Evolutionary conservation across 2,888 invertebrate species (phyloP).

Genomic region (Alviniconcha strummeri): DNA sequence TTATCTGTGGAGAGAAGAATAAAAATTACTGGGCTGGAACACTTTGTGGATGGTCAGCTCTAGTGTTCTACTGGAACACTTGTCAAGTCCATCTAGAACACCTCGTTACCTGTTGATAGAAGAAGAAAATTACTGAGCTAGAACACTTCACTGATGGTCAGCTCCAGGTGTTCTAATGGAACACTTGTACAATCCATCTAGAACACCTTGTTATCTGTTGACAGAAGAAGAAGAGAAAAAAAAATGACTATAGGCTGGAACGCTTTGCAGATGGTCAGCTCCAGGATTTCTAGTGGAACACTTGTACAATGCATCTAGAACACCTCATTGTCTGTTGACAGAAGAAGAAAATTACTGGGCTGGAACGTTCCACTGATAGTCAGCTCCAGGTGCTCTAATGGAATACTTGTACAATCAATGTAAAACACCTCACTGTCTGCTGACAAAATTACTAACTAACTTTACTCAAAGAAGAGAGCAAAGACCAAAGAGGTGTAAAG

Average conservation of each 20-base stretch:
- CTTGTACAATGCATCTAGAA: conserved; percentile 69
- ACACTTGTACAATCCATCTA: too few species aligned
- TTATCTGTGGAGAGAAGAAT: too few species aligned
- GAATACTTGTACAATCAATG: conserved; percentile 66
- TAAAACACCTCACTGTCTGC: conserved; percentile 71
- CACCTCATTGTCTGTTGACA: conserved; percentile 69
- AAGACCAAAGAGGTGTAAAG: neutral
- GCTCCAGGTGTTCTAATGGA: too few species aligned
- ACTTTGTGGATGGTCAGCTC: conserved; percentile 70
- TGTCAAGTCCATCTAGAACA: conserved; percentile 70
- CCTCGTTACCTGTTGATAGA: conserved; percentile 67
- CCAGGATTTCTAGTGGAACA: conserved; percentile 68
- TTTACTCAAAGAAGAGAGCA: neutral
- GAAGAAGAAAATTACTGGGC: conserved; percentile 45
- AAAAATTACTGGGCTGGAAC: too few species aligned
- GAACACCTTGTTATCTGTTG: conserved; percentile 47
- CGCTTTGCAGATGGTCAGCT: conserved; percentile 69
- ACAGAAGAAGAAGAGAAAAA: neutral
- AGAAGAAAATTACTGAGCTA: neutral
- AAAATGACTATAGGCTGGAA: conserved; percentile 59
- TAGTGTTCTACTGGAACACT: conserved; percentile 67
- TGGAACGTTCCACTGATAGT: conserved; percentile 71
- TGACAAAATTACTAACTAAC: conserved; percentile 18
- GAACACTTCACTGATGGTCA: too few species aligned
- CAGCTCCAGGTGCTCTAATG: conserved; percentile 69